Conservation (phyloP, 2,797 vertebrate genomes). For the Antrozous pallidus region DNA sequence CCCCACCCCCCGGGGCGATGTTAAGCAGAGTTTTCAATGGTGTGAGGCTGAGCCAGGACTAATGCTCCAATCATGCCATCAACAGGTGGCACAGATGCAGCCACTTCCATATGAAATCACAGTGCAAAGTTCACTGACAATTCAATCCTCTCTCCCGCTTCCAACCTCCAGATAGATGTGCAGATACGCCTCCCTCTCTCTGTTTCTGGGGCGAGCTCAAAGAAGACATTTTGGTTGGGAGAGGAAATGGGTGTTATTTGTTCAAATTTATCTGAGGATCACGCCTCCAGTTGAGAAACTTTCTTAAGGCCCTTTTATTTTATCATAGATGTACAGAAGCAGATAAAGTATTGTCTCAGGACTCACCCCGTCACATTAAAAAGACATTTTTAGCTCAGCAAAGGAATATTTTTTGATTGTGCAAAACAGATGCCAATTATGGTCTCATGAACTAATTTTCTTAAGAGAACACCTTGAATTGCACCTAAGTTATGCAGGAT, state of each 20-base stretch:
- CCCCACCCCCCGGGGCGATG: slow-evolving; percentile 81
- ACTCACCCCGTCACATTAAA: slow-evolving; percentile 31
- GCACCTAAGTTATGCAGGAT: slow-evolving; percentile 40
- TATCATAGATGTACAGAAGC: slow-evolving; percentile 44
- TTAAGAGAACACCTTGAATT: slow-evolving; percentile 39
- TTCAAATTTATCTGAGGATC: slow-evolving; percentile 73
- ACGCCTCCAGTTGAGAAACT: slow-evolving; percentile 52
- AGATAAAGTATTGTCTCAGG: slow-evolving; percentile 60
- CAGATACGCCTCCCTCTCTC: slow-evolving; percentile 67
- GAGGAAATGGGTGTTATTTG: slow-evolving; percentile 52
- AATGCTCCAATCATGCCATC: slow-evolving; percentile 84
- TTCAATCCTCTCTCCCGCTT: slow-evolving; percentile 76
- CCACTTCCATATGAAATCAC: slow-evolving; percentile 81
- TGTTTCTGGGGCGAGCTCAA: slow-evolving; percentile 52
- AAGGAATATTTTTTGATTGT: slow-evolving; percentile 21
- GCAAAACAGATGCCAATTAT: slow-evolving; percentile 28
- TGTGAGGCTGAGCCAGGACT: slow-evolving; percentile 80
- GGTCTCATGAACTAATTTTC: slow-evolving; percentile 22
- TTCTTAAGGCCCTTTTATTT: slow-evolving; percentile 69
- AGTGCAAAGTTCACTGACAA: slow-evolving; percentile 79
- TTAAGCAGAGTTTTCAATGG: slow-evolving; percentile 85
- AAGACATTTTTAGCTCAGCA: slow-evolving; percentile 25
- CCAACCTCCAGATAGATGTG: slow-evolving; percentile 71
- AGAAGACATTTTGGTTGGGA: slow-evolving; percentile 44
- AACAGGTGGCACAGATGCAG: slow-evolving; percentile 84